Evolutionary conservation across 1,140 invertebrate species (phyloP), one percentile per base, ranked within the genome.

Genomic region (Tenebrio molitor): DNA sequence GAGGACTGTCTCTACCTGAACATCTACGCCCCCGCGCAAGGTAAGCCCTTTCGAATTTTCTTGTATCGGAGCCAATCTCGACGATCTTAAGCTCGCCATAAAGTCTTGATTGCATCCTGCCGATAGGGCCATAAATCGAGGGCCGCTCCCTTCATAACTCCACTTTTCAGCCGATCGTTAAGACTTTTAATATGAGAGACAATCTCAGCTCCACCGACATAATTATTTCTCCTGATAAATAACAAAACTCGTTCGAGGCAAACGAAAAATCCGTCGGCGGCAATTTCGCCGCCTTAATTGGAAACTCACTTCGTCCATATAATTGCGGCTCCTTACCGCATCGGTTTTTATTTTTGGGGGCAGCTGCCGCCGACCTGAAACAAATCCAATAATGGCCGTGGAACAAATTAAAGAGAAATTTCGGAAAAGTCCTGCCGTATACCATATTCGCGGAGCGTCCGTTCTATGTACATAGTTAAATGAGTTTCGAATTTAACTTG

Each of bases 1-100:
- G 97, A 99, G 86, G 97, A 99, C 85, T 99, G 97, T 81, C 88
- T 99, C 17, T 97, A 97, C 82, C 88, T 99, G 78, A 99, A 99
- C 82, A 93, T 99, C 77, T 98, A 97, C 83, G 91, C 95, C 7
- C 96, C 97, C 1, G 91, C 93, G 2, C 92, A 93, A 89, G 95
- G 97, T 97, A 86, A 89, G 92, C n/a, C n/a, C n/a, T n/a, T n/a
- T n/a, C n/a, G n/a, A n/a, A 12, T 39, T 39, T n/a, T 39, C 2
- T 39, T 10, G 10, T 33, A n/a, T n/a, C n/a, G n/a, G n/a, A n/a
- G n/a, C n/a, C n/a, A 19, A 46, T 17, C 42, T 46, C 5, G 17
- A 16, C 42, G 12, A 15, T 7, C 19, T 50, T 58, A 58, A 58
- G 53, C 67, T 58, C 15, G 17, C 67, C 25, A 69, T 69, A 69